These are phyloP conservation scores for Upupa epops DNA, from an alignment of 2,113 vertebrate species.

Conservation along the genomic window DNA sequence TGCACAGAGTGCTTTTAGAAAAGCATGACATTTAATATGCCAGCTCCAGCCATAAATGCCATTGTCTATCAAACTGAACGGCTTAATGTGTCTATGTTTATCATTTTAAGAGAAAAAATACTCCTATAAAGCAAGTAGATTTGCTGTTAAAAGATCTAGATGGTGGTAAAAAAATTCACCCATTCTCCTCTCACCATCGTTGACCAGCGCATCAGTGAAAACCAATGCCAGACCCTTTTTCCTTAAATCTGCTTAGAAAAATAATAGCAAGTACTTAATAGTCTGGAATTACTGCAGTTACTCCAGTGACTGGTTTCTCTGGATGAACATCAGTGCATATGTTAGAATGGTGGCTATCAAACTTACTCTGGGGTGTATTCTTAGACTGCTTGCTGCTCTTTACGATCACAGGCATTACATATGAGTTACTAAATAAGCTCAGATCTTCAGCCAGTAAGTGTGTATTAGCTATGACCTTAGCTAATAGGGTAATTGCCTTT, in stretches of 20 bases:
- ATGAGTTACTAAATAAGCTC: background rate
- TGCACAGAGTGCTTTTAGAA: background rate
- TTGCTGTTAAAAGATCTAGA: background rate
- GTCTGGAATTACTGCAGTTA: background rate
- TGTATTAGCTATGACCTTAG: background rate
- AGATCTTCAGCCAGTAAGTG: background rate
- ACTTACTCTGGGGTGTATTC: background rate
- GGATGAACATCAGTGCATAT: background rate
- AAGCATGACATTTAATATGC: background rate
- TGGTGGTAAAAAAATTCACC: background rate
- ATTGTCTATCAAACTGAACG: background rate
- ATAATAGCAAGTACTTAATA: background rate
- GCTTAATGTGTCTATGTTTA: background rate
- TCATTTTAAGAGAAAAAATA: background rate
- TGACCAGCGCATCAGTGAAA: background rate
- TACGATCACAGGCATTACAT: background rate
- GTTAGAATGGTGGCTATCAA: background rate
- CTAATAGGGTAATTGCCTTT: background rate
- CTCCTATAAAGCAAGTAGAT: background rate
- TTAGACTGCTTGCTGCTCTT: background rate
- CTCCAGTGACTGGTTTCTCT: background rate
- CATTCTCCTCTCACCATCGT: background rate
- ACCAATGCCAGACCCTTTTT: background rate
- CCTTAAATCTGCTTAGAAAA: background rate
- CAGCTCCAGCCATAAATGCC: background rate